Evolutionary conservation across 2,888 invertebrate species (phyloP), one percentile per base, ranked within the genome.

Genomic region (Steinernema carpocapsae): DNA sequence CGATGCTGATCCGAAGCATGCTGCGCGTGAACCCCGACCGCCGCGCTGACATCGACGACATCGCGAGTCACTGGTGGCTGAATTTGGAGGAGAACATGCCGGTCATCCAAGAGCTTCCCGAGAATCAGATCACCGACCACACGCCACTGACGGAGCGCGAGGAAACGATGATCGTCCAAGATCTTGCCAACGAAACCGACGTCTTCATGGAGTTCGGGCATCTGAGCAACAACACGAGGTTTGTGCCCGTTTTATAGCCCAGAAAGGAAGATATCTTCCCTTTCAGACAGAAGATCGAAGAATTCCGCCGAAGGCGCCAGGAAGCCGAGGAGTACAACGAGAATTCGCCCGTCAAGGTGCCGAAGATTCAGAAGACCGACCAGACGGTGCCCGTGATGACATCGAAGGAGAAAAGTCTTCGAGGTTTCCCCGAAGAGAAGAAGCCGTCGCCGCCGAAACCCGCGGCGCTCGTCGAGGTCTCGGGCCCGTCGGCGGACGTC

Each of bases 51-150:
- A 94, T 99, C 80, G 93, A 94, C 78, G 94, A 94, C 88, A 95
- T 99, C 79, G 95, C 97, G 88, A 92, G 92, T 59, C 94, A 99
- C 90, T 93, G 94, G 94, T 99, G 97, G 97, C 93, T 97, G 77
- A 97, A 97, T 79, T 75, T 87, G 26, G 86, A 86, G 72, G 85
- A 86, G 76, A 87, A 85, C 73, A 83, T 85, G 85, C 84, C 86
- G 12, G 83, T 86, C 46, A 88, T 87, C 71, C 85, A 84, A 74
- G 87, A 87, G 52, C 77, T 87, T 26, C 87, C 87, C 10, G 87
- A 87, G 76, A 87, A 87, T 77, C 87, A 86, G 83, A 84, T 87
- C 51, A 82, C 80, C 51, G 88, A 87, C 73, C 82, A 86, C 73
- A 87, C 88, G 19, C 87, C 87, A 14, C 74, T 87, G 70, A 84